phyloP scores from a whole-genome alignment of 2,888 invertebrate genomes.

The Rhagonycha lutea region DNA sequence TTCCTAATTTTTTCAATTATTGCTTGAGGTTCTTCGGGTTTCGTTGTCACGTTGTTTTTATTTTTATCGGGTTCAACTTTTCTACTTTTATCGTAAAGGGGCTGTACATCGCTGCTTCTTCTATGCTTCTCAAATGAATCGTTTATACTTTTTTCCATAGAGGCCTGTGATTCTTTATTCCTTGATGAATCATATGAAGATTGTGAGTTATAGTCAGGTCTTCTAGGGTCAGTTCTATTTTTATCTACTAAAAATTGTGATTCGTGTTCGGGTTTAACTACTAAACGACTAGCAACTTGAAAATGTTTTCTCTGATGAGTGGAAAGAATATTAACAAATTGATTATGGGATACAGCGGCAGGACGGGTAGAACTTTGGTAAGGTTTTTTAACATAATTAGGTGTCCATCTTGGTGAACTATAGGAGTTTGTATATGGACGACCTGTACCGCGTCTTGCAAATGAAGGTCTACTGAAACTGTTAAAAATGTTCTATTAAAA shows the following conservation, averaged over 20 bases:
- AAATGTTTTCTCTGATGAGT: background rate
- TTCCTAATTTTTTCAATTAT: background rate
- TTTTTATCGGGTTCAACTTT: background rate
- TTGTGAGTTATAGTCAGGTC: background rate
- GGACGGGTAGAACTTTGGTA: constrained; percentile 40
- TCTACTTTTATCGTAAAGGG: background rate
- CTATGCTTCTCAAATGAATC: background rate
- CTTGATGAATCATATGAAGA: background rate
- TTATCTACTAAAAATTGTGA: background rate
- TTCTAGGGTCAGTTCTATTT: background rate
- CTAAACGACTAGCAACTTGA: background rate
- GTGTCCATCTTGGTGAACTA: constrained; percentile 37
- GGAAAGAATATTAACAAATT: constrained; percentile 39
- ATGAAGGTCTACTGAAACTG: background rate
- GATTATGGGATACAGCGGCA: constrained; percentile 45
- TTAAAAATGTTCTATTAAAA: background rate
- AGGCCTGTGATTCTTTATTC: background rate
- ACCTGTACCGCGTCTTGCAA: background rate
- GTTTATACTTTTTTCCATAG: background rate
- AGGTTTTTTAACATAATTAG: constrained; percentile 34
- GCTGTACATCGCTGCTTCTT: background rate
- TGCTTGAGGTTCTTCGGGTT: background rate
- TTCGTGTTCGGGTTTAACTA: background rate
- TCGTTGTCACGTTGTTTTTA: background rate
- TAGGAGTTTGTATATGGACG: background rate